Percentiles rank a stretch among this genome's conserved stretches.
Conservation (phyloP, 2,797 vertebrate genomes). For the Champsocephalus esox region DNA sequence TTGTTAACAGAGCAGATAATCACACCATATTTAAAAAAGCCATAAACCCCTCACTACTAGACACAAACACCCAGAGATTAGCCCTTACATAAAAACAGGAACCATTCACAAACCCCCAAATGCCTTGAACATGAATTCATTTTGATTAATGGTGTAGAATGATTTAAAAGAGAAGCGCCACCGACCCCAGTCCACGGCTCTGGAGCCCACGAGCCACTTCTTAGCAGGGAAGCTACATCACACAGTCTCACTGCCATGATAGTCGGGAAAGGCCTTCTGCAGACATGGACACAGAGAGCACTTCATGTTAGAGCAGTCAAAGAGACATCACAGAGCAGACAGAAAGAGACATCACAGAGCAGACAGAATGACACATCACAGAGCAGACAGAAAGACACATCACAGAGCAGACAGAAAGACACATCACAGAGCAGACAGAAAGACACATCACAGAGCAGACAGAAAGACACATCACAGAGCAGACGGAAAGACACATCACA, state of each 20-base stretch:
- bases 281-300: constrained; percentile 99
- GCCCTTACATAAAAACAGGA: too few species aligned
- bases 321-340: too few species aligned
- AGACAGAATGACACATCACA: too few species aligned
- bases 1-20: constrained; percentile 57
- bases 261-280: constrained; percentile 98
- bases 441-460: too few species aligned
- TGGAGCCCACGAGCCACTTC: constrained; percentile 99
- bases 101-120: constrained; percentile 11
- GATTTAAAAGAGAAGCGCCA: constrained; percentile 87
- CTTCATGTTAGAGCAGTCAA: constrained; percentile 85
- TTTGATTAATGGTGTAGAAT: constrained; percentile 31
- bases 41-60: constrained; percentile 1
- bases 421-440: too few species aligned
- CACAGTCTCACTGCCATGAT: constrained; percentile 99
- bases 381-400: too few species aligned
- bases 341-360: too few species aligned
- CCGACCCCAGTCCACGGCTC: constrained; percentile 99
- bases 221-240: constrained; percentile 99
- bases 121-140: constrained; percentile 61
- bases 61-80: too few species aligned
- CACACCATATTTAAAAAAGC: constrained; percentile 20
- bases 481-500: too few species aligned
- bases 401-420: too few species aligned
- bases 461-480: too few species aligned